Percentiles rank a stretch among this genome's conserved stretches.
Conservation (phyloP, 2,888 invertebrate species). For the Oligia strigilis region DNA sequence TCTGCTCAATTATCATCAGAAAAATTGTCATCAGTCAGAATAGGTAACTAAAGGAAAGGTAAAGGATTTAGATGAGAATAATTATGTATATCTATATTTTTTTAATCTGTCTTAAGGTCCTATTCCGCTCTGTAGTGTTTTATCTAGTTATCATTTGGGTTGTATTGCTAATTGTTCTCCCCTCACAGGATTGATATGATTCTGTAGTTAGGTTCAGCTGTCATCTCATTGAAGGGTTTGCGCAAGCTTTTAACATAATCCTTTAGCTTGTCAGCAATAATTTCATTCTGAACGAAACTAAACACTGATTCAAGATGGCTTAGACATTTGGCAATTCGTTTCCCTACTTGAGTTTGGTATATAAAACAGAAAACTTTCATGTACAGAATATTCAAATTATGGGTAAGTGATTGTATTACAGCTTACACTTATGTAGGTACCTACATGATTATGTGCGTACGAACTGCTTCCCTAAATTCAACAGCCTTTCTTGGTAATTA, state of each 20-base stretch:
- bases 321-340: conserved; percentile 10
- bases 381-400: conserved; percentile 27
- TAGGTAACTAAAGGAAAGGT: not conserved
- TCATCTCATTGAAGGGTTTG: not conserved
- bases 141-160: not conserved
- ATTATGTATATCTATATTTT: not conserved
- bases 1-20: not conserved
- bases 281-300: not conserved
- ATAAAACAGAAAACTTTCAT: conserved; percentile 10
- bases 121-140: not conserved
- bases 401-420: conserved; percentile 39
- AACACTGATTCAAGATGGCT: conserved; percentile 47
- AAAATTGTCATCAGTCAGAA: not conserved
- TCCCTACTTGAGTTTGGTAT: conserved; percentile 4
- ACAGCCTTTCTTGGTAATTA: not conserved
- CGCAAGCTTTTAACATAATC: not conserved
- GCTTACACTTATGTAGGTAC: not conserved
- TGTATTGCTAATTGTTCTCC: not conserved
- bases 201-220: not conserved
- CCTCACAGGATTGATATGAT: not conserved
- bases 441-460: too few species aligned
- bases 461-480: not conserved
- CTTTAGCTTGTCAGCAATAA: not conserved
- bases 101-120: not conserved
- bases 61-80: not conserved